Evolutionary conservation across 2,797 vertebrate species (phyloP), one percentile per base, ranked within the genome.

Genomic region (Microchirus variegatus): DNA sequence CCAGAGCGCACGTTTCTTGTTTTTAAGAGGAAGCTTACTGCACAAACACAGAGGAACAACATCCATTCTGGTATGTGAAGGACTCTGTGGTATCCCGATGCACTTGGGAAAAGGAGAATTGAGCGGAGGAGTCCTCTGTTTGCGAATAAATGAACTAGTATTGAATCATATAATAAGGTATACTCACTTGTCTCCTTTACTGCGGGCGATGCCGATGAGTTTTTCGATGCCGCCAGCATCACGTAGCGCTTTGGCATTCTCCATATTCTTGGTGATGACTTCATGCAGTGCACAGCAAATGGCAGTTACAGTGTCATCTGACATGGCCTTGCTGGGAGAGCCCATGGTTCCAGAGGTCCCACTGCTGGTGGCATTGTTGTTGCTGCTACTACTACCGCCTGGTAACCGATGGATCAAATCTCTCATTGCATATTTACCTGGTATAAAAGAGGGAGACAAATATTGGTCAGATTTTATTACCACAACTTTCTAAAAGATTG

Each of bases 241-340:
- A 45, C 98, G 93, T 85, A 99, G 94, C 87, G 97, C 97, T 93
- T 99, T 99, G 92, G 98, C 95, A 16, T 99, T 99, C 92, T 99
- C 98, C 97, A 99, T 99, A 90, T 99, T 99, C 93, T 99, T 99
- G 84, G 97, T 99, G 89, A 99, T 99, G 90, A 99, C 97, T 90
- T 99, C 98, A 6, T 99, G 97, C 68, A 99, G 94, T 31, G 98
- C 98, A 67, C 98, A 99, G 93, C 98, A 99, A 89, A 99, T 95
- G 38, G 97, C 98, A 38, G 97, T 99, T 70, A 99, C 95, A 1
- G 97, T 99, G 85, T 99, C 97, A 48, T 99, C 98, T 0, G 97
- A 99, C 96, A 99, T 98, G 92, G 96, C 90, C 93, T 99, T 98
- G 91, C 95, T 95, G 0, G 92, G 91, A 4, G 94, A 80, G 49